These are phyloP conservation scores for Bubalus kerabau DNA, from an alignment of 2,113 vertebrate genomes.

Conservation along the genomic window DNA sequence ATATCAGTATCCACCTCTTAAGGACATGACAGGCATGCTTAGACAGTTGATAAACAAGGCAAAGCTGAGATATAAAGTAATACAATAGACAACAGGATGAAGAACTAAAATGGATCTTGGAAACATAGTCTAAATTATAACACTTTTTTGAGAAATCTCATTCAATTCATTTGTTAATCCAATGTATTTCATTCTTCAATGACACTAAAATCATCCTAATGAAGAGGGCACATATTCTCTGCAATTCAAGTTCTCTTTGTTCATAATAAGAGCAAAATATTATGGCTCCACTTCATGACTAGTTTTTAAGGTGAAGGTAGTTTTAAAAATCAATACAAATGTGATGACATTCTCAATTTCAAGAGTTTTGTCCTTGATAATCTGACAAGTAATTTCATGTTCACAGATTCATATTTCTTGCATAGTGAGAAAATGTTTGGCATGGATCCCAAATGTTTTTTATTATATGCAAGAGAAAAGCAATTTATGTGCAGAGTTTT, in stretches of 20 bases:
- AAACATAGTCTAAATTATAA: background rate
- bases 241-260: background rate
- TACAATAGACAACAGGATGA: background rate
- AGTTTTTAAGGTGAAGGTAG: background rate
- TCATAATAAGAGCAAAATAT: background rate
- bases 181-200: background rate
- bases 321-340: background rate
- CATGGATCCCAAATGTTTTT: background rate
- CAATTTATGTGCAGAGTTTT: conserved; percentile 28
- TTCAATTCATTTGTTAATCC: background rate
- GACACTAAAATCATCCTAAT: background rate
- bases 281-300: background rate
- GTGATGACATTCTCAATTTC: conserved; percentile 13
- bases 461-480: conserved; percentile 11
- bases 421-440: conserved; percentile 30
- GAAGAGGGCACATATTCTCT: background rate
- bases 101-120: background rate
- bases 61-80: background rate
- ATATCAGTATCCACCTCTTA: background rate
- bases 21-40: background rate
- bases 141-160: background rate
- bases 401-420: conserved; percentile 35
- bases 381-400: conserved; percentile 38
- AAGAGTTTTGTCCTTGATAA: conserved; percentile 20
- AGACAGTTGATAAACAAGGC: background rate